Conservation (phyloP, 2,113 vertebrate species). For the Zosterops pallidus region DNA sequence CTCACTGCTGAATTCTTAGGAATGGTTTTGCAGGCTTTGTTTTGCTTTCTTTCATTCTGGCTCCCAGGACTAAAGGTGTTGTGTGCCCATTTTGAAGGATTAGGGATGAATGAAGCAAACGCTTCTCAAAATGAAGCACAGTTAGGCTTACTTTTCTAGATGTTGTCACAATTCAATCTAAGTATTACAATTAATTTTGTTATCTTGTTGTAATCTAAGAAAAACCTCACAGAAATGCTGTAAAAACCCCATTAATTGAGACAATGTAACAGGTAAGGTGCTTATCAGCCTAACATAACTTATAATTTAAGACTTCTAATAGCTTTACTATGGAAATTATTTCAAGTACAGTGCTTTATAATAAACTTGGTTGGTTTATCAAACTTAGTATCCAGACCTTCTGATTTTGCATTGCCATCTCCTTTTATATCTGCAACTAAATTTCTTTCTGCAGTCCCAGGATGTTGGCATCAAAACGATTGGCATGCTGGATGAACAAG, state of each 20-base stretch:
- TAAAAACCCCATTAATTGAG: background rate
- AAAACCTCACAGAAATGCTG: background rate
- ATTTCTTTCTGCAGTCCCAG: conserved; percentile 76
- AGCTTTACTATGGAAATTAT: background rate
- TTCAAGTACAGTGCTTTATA: background rate
- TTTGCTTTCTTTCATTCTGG: background rate
- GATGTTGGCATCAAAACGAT: conserved; percentile 90
- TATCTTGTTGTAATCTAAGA: background rate
- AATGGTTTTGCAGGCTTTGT: background rate
- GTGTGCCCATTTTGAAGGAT: background rate
- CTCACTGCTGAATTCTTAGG: background rate
- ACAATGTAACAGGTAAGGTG: background rate
- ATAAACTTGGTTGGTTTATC: background rate
- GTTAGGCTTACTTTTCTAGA: background rate
- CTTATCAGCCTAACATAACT: background rate
- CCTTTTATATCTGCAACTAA: background rate
- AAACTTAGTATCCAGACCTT: background rate
- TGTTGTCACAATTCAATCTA: background rate
- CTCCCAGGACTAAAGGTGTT: background rate
- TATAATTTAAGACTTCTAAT: background rate
- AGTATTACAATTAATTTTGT: background rate
- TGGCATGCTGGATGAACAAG: conserved; percentile 91
- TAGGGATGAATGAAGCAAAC: background rate
- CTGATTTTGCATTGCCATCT: background rate
- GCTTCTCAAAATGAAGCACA: background rate